Evolutionary conservation across 2,113 vertebrate genomes (phyloP), one percentile per base, ranked within the genome.

Genomic region (Lamprotornis superbus): DNA sequence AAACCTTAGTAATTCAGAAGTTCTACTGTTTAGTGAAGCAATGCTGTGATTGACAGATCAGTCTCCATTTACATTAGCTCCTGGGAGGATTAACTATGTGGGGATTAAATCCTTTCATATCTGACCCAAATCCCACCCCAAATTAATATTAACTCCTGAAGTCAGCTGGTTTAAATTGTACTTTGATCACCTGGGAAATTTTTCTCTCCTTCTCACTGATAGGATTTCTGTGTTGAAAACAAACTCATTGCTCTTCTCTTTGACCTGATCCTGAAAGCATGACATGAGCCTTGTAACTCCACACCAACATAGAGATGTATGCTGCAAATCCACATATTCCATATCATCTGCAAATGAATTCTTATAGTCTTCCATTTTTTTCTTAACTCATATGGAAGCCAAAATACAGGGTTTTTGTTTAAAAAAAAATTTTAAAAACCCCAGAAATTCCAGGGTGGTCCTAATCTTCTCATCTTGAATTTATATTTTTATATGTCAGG

Each of bases 51-150:
- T 96, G 93, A 93, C 50, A 91, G 91, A 93, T 70, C 92, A 81
- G 85, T 37, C 78, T 93, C 75, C 46, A 90, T 86, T 90, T 95
- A 95, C 94, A 96, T 93, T 88, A 91, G 71, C 70, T 94, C 46
- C 86, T 70, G 35, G 35, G 59, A 94, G 74, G 85, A 95, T 95
- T 94, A 95, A 52, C 59, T 93, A 83, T 37, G 52, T 52, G 67
- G 46, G 79, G 85, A 96, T 91, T 93, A 96, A 95, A 93, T 93
- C 75, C 87, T 94, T 95, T 95, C 94, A 88, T 88, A 97, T 91
- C 50, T 97, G 94, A 94, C 89, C 63, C 82, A 94, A 90, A 93
- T 93, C 15, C 55, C 21, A 53, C 35, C 47, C 33, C 0, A 67
- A 79, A 90, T 79, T 92, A 95, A 71, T 94, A 94, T 64, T 60